These are phyloP conservation scores for Lonchura striata DNA, from an alignment of 2,113 vertebrate genomes.

Conservation along the genomic window DNA sequence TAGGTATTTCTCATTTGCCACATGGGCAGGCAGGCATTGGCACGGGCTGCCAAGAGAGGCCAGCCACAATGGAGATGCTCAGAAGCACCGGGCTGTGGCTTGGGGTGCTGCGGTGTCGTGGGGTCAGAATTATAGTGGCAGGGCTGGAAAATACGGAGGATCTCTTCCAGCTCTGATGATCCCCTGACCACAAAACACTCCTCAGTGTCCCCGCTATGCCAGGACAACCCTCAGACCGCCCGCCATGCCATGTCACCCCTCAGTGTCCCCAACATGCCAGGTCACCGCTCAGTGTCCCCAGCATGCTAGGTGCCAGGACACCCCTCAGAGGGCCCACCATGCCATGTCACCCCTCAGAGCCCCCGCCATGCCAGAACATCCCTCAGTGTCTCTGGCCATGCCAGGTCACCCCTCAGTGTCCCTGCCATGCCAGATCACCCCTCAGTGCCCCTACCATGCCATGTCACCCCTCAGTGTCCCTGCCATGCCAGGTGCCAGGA, in stretches of 20 bases:
- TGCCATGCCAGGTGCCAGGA: not conserved
- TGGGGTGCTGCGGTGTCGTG: not conserved
- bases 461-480: not conserved
- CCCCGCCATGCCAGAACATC: too few species aligned
- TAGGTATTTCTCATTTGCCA: not conserved
- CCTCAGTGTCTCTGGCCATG: too few species aligned
- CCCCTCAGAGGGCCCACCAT: too few species aligned
- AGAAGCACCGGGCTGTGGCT: not conserved
- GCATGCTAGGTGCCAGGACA: too few species aligned
- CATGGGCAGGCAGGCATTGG: too few species aligned
- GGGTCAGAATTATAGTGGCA: too few species aligned
- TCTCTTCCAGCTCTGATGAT: not conserved
- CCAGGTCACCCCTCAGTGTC: not conserved
- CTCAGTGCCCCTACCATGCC: too few species aligned
- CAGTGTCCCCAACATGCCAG: too few species aligned
- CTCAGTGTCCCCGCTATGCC: too few species aligned
- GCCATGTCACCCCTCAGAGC: not conserved
- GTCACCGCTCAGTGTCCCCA: not conserved
- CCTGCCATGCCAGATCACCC: too few species aligned
- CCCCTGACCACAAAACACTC: too few species aligned
- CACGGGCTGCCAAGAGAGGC: not conserved
- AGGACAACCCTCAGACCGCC: not conserved
- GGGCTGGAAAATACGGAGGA: rapidly evolving
- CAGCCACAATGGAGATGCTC: not conserved
- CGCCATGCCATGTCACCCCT: not conserved